These are phyloP conservation scores for Leuciscus waleckii DNA, from an alignment of 2,797 vertebrate genomes.

Conservation along the genomic window DNA sequence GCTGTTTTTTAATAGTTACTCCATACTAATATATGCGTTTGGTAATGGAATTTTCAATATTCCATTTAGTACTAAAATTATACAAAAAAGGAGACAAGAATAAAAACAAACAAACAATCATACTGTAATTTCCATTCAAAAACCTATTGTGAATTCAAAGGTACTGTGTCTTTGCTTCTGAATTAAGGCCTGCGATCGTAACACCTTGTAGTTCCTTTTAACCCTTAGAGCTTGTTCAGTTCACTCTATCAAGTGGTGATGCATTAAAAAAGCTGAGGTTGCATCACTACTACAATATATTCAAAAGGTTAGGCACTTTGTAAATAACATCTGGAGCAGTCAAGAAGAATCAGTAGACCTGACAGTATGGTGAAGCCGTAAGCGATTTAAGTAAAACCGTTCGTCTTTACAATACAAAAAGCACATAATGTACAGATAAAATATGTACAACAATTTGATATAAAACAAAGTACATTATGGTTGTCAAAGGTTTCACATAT, in stretches of 20 bases:
- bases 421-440: conserved; percentile 80
- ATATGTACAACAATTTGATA: conserved; percentile 75
- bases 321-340: conserved; percentile 86
- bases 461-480: conserved; percentile 72
- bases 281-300: conserved; percentile 83
- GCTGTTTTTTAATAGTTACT: conserved; percentile 63
- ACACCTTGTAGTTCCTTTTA: conserved; percentile 66
- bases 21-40: conserved; percentile 63
- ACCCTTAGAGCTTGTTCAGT: conserved; percentile 31
- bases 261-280: conserved; percentile 78
- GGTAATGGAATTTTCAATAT: conserved; percentile 56
- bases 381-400: conserved; percentile 74
- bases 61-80: conserved; percentile 61
- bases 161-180: conserved; percentile 65
- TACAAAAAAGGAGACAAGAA: conserved; percentile 53
- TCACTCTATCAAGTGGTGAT: conserved; percentile 68
- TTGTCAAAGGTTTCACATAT: conserved; percentile 67
- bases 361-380: conserved; percentile 79
- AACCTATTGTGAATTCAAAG: conserved; percentile 58
- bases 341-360: conserved; percentile 81
- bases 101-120: conserved; percentile 61
- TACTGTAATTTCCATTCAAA: conserved; percentile 58
- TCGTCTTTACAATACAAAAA: conserved; percentile 75
- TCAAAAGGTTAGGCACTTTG: conserved; percentile 95
- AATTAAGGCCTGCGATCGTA: conserved; percentile 71